These are phyloP conservation scores for Eunapius fragilis DNA, from an alignment of 37 sponge, comb jelly and placozoan genomes.

Conservation along the genomic window DNA sequence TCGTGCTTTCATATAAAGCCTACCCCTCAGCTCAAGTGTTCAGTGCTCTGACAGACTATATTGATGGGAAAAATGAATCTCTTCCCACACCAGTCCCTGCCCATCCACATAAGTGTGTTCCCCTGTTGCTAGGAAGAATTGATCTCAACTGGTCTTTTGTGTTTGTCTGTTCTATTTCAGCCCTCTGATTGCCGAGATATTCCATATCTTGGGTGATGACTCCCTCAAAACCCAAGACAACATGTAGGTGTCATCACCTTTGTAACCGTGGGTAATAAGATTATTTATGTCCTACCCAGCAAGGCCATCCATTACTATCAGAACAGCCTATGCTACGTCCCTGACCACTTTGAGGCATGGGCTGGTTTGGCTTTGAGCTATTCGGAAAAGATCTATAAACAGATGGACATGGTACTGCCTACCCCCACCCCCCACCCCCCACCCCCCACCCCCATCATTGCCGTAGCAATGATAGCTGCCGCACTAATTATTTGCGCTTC, in stretches of 20 bases:
- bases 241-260: constrained; percentile 36
- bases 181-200: constrained; percentile 63
- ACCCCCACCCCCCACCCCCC: too few relatives aligned
- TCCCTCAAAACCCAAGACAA: constrained; percentile 46
- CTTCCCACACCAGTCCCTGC: constrained; percentile 6
- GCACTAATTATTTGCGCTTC: not conserved
- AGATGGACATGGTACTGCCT: constrained; percentile 32
- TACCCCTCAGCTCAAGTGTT: constrained; percentile 14
- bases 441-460: too few relatives aligned
- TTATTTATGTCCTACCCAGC: constrained; percentile 22
- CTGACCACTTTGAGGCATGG: constrained; percentile 76
- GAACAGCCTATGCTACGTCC: constrained; percentile 56
- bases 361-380: constrained; percentile 75
- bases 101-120: constrained; percentile 42
- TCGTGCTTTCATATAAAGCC: not conserved
- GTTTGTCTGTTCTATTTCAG: constrained; percentile 28
- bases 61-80: constrained; percentile 26
- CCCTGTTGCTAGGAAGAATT: not conserved
- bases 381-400: constrained; percentile 47
- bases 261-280: not conserved
- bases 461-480: too few relatives aligned
- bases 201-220: constrained; percentile 73
- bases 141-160: not conserved
- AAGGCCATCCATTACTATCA: constrained; percentile 59
- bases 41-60: constrained; percentile 30